Base-by-base conservation (phyloP, 2,888 invertebrate genomes). In the Noctuana brunneofusca region DNA sequence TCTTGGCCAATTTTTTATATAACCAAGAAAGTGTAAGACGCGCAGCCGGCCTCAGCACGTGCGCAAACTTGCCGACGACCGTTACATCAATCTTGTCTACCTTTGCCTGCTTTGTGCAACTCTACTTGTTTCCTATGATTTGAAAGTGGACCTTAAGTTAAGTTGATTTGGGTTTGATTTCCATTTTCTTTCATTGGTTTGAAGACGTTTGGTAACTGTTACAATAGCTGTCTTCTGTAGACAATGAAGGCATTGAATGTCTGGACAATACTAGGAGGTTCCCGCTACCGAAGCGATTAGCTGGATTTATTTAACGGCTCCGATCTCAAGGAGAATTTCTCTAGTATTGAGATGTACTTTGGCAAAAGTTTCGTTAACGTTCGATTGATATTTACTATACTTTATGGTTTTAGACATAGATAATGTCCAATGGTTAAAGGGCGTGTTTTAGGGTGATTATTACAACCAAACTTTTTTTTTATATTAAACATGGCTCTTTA, bases 11-110 rank as follows among this genome's bases (percentile, higher is more conserved):
- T 71, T 71, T 49, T 72, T 70, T 70, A 65, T 65, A 62, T 30
- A 62, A 49, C 50, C 64, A 62, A 72, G 66, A 70, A 64, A 60
- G 65, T 65, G 68, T 67, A 64, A 64, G 63, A 41, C 49, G 14
- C 50, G 80, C 89, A 90, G 81, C 90, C 84, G 89, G 82, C 79
- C 71, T 64, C 60, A 83, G 86, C 90, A 91, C 90, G 90, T 90
- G 91, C 89, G 86, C 82, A 75, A 84, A 83, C 80, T 85, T 81
- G 72, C 80, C 73, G 71, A 71, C 77, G 79, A 79, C 86, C 89
- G 88, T 86, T 86, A 89, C 88, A 89, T 89, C 83, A 84, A 87
- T 90, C 89, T 87, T 86, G 78, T 84, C 86, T 84, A 80, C 83
- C 80, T 83, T 81, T 75, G 75, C 78, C 76, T 76, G 78, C 80